A percentile compares a stretch with the other conserved stretches of the same genome.
phyloP scores from a whole-genome alignment of 2,888 invertebrate species.

The Parelbella ahira region DNA sequence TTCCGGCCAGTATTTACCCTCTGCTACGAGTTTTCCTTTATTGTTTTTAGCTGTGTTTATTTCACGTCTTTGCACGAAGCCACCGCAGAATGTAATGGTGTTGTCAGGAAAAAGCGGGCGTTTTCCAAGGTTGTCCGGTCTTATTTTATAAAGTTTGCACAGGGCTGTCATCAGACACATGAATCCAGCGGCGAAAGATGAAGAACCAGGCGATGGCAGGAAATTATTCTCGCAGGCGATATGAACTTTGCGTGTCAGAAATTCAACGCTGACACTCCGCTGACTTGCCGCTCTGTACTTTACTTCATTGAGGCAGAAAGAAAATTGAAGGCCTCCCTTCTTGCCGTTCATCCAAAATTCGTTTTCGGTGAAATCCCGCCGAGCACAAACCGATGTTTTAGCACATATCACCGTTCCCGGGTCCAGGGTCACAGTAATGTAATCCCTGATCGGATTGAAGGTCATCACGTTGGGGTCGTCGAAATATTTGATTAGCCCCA shows the following conservation, averaged over 20 bases:
- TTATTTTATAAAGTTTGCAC: constrained; percentile 14
- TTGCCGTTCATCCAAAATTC: constrained; percentile 17
- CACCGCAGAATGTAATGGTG: background rate
- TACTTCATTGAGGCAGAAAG: constrained; percentile 9
- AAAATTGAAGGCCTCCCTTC: background rate
- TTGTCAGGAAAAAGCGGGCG: constrained; percentile 1
- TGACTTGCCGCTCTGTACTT: constrained; percentile 18
- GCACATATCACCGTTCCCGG: constrained; percentile 3
- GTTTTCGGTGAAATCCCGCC: constrained; percentile 5
- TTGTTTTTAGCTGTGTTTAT: background rate
- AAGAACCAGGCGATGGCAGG: constrained; percentile 2
- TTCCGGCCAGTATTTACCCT: constrained; percentile 15
- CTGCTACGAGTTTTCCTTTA: constrained; percentile 10
- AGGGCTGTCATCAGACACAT: constrained; percentile 5
- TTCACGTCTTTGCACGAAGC: constrained; percentile 8
- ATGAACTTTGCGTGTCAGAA: constrained; percentile 12
- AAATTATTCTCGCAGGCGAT: constrained; percentile 15
- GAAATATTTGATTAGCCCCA: constrained; percentile 13
- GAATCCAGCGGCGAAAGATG: constrained; percentile 9
- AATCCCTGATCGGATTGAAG: constrained; percentile 4
- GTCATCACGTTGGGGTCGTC: background rate
- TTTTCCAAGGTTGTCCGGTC: background rate
- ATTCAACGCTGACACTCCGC: constrained; percentile 13
- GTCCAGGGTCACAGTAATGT: constrained; percentile 5
- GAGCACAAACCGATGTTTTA: constrained; percentile 13